A percentile compares a stretch with the other conserved stretches of the same genome.
Evolutionary conservation across 1,140 invertebrate species (phyloP).

Genomic region (Cataglyphis hispanica): DNA sequence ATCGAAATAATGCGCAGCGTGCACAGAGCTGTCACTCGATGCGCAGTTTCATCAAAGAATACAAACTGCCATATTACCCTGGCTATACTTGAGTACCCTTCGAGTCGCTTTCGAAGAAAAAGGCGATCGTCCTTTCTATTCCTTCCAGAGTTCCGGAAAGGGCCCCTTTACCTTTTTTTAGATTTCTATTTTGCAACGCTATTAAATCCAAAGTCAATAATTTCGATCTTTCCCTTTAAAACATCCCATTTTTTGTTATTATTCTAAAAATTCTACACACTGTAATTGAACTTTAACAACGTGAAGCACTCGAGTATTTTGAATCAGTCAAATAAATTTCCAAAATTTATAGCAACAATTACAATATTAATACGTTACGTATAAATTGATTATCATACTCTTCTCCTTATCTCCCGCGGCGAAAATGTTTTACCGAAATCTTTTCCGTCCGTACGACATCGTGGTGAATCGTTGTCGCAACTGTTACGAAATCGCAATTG

Average conservation of each 20-base stretch:
- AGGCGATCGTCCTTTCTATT: neutral
- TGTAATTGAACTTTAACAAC: neutral
- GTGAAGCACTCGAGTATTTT: neutral
- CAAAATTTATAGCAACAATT: neutral
- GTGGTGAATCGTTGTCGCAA: conserved; percentile 71
- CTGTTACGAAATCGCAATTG: conserved; percentile 77
- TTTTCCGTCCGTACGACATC: conserved; percentile 53
- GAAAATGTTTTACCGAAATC: conserved; percentile 43
- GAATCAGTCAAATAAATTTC: neutral
- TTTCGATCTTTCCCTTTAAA: neutral
- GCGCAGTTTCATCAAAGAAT: conserved; percentile 39
- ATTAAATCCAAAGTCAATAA: neutral
- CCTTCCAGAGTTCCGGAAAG: neutral
- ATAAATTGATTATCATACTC: conserved; percentile 31
- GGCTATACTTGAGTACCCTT: conserved; percentile 14
- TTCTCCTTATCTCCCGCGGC: conserved; percentile 15
- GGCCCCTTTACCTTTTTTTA: neutral
- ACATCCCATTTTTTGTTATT: neutral
- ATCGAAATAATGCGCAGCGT: neutral
- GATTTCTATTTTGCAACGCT: neutral
- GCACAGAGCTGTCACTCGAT: conserved; percentile 44
- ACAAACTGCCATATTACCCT: conserved; percentile 46
- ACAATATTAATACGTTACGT: neutral
- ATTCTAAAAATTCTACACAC: neutral
- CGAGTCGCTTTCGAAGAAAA: neutral